Conservation (phyloP, 2,113 vertebrate species). For the Electrona antarctica region DNA sequence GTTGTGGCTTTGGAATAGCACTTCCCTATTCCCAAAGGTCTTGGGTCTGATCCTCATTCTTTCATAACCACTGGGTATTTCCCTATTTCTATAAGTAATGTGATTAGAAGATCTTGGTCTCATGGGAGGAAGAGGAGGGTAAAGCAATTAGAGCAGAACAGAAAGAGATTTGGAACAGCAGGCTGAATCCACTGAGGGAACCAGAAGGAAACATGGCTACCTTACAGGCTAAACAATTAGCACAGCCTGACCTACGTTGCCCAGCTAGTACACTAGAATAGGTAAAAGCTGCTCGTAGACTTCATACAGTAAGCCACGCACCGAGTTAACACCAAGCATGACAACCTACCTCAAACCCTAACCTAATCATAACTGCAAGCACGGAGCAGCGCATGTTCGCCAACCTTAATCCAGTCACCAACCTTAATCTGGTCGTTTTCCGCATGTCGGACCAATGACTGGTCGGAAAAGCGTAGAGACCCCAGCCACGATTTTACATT, state of each 20-base stretch:
- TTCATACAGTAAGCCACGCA: background rate
- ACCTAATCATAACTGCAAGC: no score
- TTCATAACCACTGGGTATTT: slow-evolving; percentile 67
- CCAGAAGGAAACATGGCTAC: slow-evolving; percentile 38
- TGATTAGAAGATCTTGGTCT: slow-evolving; percentile 63
- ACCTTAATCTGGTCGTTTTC: no score
- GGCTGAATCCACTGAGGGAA: slow-evolving; percentile 46
- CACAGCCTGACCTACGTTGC: slow-evolving; percentile 18
- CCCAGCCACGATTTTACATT: no score
- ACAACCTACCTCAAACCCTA: no score
- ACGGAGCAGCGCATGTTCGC: no score
- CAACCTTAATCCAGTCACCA: no score
- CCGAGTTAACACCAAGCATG: background rate
- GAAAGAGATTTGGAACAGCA: slow-evolving; percentile 61
- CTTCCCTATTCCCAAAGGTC: slow-evolving; percentile 55
- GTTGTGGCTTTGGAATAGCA: slow-evolving; percentile 39
- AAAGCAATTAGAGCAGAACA: slow-evolving; percentile 78
- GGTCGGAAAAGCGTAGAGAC: no score
- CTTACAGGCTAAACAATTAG: slow-evolving; percentile 36
- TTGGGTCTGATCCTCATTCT: slow-evolving; percentile 64
- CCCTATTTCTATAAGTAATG: slow-evolving; percentile 68
- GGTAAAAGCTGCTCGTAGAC: slow-evolving; percentile 17
- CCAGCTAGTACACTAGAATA: background rate
- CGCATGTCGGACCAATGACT: no score
- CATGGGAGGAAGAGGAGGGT: slow-evolving; percentile 33